phyloP scores from a whole-genome alignment of 2,113 vertebrate species.

The Nothocercus julius region DNA sequence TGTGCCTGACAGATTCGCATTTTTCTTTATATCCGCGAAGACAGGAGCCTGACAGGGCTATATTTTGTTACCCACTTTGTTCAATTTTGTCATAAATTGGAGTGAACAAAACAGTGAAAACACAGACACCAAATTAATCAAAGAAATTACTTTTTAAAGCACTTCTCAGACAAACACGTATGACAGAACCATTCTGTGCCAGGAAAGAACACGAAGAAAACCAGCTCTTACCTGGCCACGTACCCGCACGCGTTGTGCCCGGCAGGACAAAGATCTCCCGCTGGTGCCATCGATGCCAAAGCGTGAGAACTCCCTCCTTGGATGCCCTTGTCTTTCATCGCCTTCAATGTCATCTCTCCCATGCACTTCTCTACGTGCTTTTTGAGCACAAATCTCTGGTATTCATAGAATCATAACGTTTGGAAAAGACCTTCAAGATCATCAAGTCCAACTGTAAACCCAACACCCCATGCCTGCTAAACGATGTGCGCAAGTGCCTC shows the following conservation, averaged over 20 bases:
- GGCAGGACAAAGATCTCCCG: not conserved
- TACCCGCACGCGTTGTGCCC: not conserved
- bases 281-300: not conserved
- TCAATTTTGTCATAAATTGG: constrained; percentile 76
- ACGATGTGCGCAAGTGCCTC: too few relatives aligned
- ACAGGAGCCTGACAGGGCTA: constrained; percentile 73
- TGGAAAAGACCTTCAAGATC: too few relatives aligned
- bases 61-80: constrained; percentile 75
- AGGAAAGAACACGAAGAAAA: not conserved
- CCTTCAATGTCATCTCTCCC: not conserved
- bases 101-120: constrained; percentile 59
- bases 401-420: not conserved
- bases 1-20: constrained; percentile 76
- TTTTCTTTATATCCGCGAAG: constrained; percentile 79
- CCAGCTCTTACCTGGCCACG: not conserved
- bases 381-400: not conserved
- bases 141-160: constrained; percentile 66
- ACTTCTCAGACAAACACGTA: constrained; percentile 29
- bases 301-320: not conserved
- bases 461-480: too few relatives aligned
- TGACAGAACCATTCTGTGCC: not conserved
- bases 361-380: not conserved
- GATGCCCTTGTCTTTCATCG: not conserved
- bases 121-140: constrained; percentile 76
- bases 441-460: too few relatives aligned